phyloP scores from a whole-genome alignment of 2,113 vertebrate genomes.

The Thamnaconus septentrionalis region DNA sequence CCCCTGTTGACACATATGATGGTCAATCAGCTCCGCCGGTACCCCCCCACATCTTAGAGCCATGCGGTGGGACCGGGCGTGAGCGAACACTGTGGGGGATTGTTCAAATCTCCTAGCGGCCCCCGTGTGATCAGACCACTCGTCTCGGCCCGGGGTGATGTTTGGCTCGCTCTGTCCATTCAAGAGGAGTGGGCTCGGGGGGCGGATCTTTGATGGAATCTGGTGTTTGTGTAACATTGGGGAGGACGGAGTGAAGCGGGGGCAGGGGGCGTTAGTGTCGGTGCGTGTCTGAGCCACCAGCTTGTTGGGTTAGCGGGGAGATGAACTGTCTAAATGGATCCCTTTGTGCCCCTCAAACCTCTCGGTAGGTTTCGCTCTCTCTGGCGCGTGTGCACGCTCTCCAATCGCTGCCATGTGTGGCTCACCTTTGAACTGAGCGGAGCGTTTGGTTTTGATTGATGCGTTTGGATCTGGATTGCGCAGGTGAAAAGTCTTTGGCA shows the following conservation, averaged over 20 bases:
- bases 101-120: slow-evolving; percentile 46
- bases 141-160: slow-evolving; percentile 49
- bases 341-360: slow-evolving; percentile 63
- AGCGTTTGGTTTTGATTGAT: slow-evolving; percentile 5
- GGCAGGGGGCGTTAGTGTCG: slow-evolving; percentile 3
- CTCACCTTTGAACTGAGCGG: slow-evolving; percentile 36
- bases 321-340: slow-evolving; percentile 67
- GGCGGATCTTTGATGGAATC: slow-evolving; percentile 62
- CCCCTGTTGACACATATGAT: slow-evolving; percentile 16
- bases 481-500: too few species aligned
- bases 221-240: slow-evolving; percentile 70
- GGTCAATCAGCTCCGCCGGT: slow-evolving; percentile 17
- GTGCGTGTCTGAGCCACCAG: not conserved
- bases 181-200: slow-evolving; percentile 27
- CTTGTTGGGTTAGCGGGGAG: slow-evolving; percentile 31
- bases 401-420: slow-evolving; percentile 71
- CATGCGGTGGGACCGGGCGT: slow-evolving; percentile 21
- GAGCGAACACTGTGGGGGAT: slow-evolving; percentile 51
- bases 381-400: slow-evolving; percentile 7
- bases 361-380: not conserved
- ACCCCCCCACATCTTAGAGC: slow-evolving; percentile 28
- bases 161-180: slow-evolving; percentile 71
- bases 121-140: slow-evolving; percentile 53
- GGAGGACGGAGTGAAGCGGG: slow-evolving; percentile 42
- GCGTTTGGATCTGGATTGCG: too few species aligned